Conservation (phyloP, 1,140 invertebrate genomes). For the Brachionus rotundiformis region DNA sequence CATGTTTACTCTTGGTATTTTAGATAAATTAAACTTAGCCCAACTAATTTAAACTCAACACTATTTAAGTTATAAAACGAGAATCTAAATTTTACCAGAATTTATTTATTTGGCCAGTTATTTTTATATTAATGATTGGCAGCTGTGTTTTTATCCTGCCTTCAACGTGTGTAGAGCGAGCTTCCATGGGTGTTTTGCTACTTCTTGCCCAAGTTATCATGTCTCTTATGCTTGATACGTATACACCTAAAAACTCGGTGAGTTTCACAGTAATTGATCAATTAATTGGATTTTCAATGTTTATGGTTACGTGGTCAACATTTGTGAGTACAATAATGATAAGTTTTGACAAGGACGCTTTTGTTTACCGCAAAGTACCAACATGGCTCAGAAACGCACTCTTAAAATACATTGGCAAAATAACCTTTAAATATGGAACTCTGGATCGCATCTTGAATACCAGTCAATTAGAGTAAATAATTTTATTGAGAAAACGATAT, state of each 20-base stretch:
- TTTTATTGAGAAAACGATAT: background rate
- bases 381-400: background rate
- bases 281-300: conserved; percentile 43
- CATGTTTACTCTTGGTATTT: conserved; percentile 34
- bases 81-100: conserved; percentile 9
- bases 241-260: conserved; percentile 23
- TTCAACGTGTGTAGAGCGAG: conserved; percentile 22
- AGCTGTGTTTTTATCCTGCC: conserved; percentile 46
- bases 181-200: conserved; percentile 33
- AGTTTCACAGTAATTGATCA: conserved; percentile 4
- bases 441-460: background rate
- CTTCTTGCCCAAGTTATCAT: conserved; percentile 30
- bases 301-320: conserved; percentile 50
- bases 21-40: background rate
- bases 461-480: background rate
- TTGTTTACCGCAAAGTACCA: conserved; percentile 11
- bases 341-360: conserved; percentile 27
- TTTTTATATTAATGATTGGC: conserved; percentile 19
- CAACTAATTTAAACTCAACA: too few relatives aligned
- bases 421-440: conserved; percentile 29
- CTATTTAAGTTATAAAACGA: conserved; percentile 42
- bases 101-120: conserved; percentile 44
- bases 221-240: conserved; percentile 34
- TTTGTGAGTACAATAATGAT: conserved; percentile 44
- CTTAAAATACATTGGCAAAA: conserved; percentile 27